phyloP scores from a whole-genome alignment of 2,797 vertebrate species.

The Mallotus villosus region DNA sequence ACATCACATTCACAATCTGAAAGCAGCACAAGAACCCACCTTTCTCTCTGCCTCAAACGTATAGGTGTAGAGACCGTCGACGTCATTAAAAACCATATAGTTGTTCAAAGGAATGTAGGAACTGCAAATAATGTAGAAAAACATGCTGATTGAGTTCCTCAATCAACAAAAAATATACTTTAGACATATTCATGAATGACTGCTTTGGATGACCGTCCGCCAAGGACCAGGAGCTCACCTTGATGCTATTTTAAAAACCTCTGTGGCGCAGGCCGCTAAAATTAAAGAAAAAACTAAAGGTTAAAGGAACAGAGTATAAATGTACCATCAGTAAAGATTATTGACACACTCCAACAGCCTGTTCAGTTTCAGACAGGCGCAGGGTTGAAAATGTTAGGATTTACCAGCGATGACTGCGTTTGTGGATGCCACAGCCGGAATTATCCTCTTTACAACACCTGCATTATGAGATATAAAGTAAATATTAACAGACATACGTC shows the following conservation, averaged over 20 bases:
- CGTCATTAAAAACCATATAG: conserved; percentile 92
- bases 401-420: conserved; percentile 94
- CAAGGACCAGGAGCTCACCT: conserved; percentile 73
- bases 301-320: not conserved
- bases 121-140: conserved; percentile 57
- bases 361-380: not conserved
- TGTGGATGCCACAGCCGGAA: conserved; percentile 92
- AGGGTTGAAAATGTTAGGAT: conserved; percentile 19
- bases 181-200: not conserved
- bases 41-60: conserved; percentile 92
- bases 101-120: conserved; percentile 89
- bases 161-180: conserved; percentile 15
- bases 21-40: conserved; percentile 69
- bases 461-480: conserved; percentile 37
- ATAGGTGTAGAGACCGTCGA: conserved; percentile 88
- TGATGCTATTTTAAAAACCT: conserved; percentile 94
- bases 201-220: not conserved
- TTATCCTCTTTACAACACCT: conserved; percentile 93
- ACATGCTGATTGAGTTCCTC: not conserved
- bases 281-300: conserved; percentile 21
- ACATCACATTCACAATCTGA: conserved; percentile 1
- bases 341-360: conserved; percentile 6
- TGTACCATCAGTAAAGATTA: conserved; percentile 21
- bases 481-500: conserved; percentile 3
- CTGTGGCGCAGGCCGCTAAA: conserved; percentile 87